These are phyloP conservation scores for Neogobius melanostomus DNA, from an alignment of 2,113 vertebrate genomes.

Conservation along the genomic window DNA sequence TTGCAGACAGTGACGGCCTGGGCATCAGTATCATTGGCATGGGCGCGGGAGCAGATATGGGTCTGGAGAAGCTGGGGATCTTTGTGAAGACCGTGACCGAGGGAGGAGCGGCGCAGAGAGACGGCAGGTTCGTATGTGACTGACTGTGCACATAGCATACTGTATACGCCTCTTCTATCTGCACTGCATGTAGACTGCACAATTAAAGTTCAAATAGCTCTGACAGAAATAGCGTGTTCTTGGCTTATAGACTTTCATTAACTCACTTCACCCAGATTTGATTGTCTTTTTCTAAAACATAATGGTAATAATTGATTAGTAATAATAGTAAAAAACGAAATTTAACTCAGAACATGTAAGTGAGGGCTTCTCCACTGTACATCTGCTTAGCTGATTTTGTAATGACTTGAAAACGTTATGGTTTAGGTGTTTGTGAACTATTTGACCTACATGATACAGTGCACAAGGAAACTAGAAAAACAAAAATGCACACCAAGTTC, in stretches of 20 bases:
- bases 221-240: neutral
- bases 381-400: neutral
- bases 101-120: constrained; percentile 89
- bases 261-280: neutral
- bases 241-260: constrained; percentile 1
- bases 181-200: neutral
- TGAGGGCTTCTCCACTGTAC: neutral
- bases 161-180: neutral
- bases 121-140: constrained; percentile 77
- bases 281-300: neutral
- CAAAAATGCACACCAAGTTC: too few relatives aligned
- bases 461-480: too few relatives aligned
- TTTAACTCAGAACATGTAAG: neutral
- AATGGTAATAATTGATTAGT: too few relatives aligned
- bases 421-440: neutral
- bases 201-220: neutral
- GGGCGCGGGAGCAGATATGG: constrained; percentile 95
- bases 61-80: constrained; percentile 95
- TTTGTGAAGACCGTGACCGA: constrained; percentile 97
- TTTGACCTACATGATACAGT: neutral
- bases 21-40: constrained; percentile 98
- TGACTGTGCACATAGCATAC: neutral
- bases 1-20: constrained; percentile 86
- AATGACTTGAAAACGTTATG: too few relatives aligned
- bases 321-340: neutral